A percentile compares a stretch with the other conserved stretches of the same genome.
Evolutionary conservation across 2,888 invertebrate genomes (phyloP).

Genomic region (Trachelus stipa): DNA sequence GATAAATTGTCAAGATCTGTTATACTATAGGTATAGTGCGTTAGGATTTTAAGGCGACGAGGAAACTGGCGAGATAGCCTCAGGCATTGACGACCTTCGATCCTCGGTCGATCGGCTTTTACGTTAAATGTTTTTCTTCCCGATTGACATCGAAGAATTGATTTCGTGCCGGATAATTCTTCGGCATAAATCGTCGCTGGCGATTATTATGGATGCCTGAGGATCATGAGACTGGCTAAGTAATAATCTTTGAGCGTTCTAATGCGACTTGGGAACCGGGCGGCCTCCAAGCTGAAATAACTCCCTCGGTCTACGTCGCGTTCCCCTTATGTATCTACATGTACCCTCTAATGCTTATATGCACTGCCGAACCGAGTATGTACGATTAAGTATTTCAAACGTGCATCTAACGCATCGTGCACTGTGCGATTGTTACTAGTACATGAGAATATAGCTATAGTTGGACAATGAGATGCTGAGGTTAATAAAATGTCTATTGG

Average conservation of each 20-base stretch:
- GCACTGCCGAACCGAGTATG: slow-evolving; percentile 39
- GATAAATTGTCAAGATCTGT: background rate
- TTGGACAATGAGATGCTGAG: background rate
- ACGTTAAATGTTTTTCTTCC: slow-evolving; percentile 2
- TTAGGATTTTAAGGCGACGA: background rate
- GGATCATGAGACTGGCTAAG: slow-evolving; percentile 59
- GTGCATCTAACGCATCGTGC: background rate
- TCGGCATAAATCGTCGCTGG: slow-evolving; percentile 6
- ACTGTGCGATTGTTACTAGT: background rate
- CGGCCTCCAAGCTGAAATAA: slow-evolving; percentile 61
- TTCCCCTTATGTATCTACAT: slow-evolving; percentile 7
- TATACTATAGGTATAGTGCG: background rate
- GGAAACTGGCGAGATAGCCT: background rate
- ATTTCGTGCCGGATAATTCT: slow-evolving; percentile 4
- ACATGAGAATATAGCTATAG: background rate
- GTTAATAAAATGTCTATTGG: no score
- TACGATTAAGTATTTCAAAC: slow-evolving; percentile 32
- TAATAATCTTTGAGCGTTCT: slow-evolving; percentile 65
- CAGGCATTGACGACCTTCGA: background rate
- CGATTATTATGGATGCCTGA: slow-evolving; percentile 58
- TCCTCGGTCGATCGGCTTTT: background rate
- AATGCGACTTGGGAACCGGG: slow-evolving; percentile 62
- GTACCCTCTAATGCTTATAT: slow-evolving; percentile 28
- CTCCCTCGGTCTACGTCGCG: slow-evolving; percentile 33
- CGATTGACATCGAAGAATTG: background rate